Evolutionary conservation across 2,797 vertebrate genomes (phyloP).

Genomic region (Sebastes trivittatus): DNA sequence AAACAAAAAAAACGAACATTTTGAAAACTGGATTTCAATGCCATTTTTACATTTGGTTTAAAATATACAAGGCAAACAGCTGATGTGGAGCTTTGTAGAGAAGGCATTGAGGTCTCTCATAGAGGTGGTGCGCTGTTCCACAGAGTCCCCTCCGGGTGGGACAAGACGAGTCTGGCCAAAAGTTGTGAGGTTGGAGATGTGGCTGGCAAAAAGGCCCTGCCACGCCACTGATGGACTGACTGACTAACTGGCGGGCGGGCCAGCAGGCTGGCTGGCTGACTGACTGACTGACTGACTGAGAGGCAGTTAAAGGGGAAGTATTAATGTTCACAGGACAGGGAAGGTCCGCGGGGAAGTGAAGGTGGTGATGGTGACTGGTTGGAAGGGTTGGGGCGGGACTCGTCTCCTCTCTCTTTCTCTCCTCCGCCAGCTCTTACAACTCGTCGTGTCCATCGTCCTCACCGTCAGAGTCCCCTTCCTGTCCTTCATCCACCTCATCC

Average conservation of each 20-base stretch:
- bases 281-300: conserved; percentile 38
- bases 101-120: conserved; percentile 67
- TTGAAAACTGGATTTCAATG: conserved; percentile 54
- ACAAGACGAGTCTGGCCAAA: conserved; percentile 65
- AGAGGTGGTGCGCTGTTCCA: conserved; percentile 61
- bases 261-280: background rate
- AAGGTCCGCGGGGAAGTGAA: conserved; percentile 67
- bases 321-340: conserved; percentile 77
- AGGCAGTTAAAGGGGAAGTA: conserved; percentile 64
- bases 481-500: conserved; percentile 83
- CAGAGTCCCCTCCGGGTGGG: conserved; percentile 42
- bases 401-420: conserved; percentile 61
- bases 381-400: conserved; percentile 71
- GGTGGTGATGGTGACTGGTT: conserved; percentile 75
- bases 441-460: conserved; percentile 92
- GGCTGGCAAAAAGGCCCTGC: conserved; percentile 27
- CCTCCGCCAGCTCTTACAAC: conserved; percentile 82
- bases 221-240: conserved; percentile 47
- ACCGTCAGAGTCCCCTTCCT: conserved; percentile 85
- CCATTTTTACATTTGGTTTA: conserved; percentile 69
- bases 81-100: conserved; percentile 64
- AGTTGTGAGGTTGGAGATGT: conserved; percentile 48
- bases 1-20: conserved; percentile 25
- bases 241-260: background rate
- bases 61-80: conserved; percentile 71